Evolutionary conservation across 2,888 invertebrate species (phyloP).

Genomic region (Sphaerophoria rueppellii): DNA sequence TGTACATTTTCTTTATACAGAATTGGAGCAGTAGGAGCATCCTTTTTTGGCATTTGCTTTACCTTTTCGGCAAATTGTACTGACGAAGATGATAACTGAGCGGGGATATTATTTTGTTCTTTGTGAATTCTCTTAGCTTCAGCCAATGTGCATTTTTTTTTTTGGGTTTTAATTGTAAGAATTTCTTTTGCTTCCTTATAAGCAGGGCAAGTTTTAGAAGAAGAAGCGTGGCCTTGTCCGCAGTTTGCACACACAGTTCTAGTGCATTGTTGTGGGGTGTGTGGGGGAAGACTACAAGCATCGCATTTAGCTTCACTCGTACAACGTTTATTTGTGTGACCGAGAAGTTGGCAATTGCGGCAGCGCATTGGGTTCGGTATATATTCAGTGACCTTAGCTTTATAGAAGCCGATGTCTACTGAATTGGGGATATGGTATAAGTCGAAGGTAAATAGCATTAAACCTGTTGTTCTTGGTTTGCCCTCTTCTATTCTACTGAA

Average conservation of each 20-base stretch:
- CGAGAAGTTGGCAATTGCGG: conserved; percentile 36
- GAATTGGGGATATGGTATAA: background rate
- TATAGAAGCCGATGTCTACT: background rate
- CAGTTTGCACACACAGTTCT: background rate
- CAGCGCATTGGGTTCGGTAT: conserved; percentile 41
- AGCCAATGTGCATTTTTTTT: conserved; percentile 5
- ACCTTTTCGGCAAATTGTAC: background rate
- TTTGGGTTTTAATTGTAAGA: conserved; percentile 5
- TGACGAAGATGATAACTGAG: background rate
- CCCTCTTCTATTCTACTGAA: background rate
- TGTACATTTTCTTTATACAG: background rate
- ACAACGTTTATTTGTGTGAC: conserved; percentile 35
- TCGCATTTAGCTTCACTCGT: conserved; percentile 18
- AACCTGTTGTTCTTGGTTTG: background rate
- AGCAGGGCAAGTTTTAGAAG: conserved; percentile 3
- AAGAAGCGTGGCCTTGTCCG: background rate
- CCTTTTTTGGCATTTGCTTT: background rate
- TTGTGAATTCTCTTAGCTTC: background rate
- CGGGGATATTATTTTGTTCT: background rate
- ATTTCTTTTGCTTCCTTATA: conserved; percentile 9
- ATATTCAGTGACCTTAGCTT: conserved; percentile 10
- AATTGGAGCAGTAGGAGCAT: background rate
- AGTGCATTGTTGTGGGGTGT: background rate
- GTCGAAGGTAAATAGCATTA: background rate
- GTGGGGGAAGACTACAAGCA: conserved; percentile 26